Conservation (phyloP, 2,797 vertebrate genomes). For the Cossypha caffra region DNA sequence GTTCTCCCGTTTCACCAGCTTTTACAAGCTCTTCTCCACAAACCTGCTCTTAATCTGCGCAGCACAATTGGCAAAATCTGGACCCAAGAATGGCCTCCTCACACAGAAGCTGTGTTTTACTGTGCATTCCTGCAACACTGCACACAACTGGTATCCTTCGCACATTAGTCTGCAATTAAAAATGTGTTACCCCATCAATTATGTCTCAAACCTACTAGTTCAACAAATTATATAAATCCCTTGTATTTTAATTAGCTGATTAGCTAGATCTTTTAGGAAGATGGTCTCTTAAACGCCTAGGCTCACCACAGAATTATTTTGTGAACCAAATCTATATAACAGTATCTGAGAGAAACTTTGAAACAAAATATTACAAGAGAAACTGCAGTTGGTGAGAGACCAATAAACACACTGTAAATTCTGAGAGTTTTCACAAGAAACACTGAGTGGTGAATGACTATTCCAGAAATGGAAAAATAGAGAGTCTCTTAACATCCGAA, state of each 20-base stretch:
- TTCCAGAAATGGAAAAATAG: conserved; percentile 67
- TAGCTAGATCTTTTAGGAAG: not conserved
- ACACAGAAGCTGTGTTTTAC: not conserved
- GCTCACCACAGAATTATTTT: not conserved
- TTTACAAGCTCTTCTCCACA: not conserved
- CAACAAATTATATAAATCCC: not conserved
- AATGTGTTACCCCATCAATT: not conserved
- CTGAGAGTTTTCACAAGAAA: conserved; percentile 47
- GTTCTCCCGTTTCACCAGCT: not conserved
- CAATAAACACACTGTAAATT: conserved; percentile 55
- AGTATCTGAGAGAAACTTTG: conserved; percentile 14
- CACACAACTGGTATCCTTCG: not conserved
- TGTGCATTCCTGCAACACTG: not conserved
- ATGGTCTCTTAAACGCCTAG: not conserved
- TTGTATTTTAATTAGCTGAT: not conserved
- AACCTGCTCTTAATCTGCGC: not conserved
- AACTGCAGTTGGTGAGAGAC: conserved; percentile 31
- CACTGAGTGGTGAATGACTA: conserved; percentile 39
- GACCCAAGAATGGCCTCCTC: not conserved
- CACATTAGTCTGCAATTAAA: not conserved
- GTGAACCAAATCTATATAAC: not conserved
- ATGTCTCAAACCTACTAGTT: not conserved
- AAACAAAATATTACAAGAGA: conserved; percentile 36
- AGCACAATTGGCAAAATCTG: not conserved
- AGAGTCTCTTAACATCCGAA: conserved; percentile 35